A percentile compares a stretch with the other conserved stretches of the same genome.
phyloP scores from a whole-genome alignment of 2,888 invertebrate genomes.

The Tipula lateralis region DNA sequence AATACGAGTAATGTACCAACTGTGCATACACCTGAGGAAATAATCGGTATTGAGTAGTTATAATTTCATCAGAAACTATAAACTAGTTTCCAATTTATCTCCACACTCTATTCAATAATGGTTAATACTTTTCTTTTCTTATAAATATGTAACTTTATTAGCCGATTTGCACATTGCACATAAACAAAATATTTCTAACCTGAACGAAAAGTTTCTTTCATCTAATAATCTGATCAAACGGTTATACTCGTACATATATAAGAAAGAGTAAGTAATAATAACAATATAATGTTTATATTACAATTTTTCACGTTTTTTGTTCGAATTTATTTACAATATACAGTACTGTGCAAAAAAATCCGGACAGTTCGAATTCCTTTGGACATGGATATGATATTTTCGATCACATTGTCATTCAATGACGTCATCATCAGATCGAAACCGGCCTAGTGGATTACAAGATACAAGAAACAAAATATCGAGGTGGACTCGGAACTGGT shows the following conservation, averaged over 20 bases:
- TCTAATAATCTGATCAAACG: neutral
- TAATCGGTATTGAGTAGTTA: neutral
- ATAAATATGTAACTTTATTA: neutral
- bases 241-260: neutral
- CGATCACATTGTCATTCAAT: no score
- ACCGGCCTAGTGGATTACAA: no score
- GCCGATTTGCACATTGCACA: neutral
- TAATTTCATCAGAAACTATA: neutral
- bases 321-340: no score
- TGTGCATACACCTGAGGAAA: neutral
- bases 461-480: no score
- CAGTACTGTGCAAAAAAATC: no score
- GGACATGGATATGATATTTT: no score
- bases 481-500: no score
- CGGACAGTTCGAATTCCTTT: no score
- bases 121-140: neutral
- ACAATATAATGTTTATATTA: neutral
- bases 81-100: constrained; percentile 1
- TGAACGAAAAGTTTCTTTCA: neutral
- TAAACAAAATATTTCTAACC: neutral
- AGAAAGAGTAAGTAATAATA: neutral
- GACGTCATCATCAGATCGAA: no score
- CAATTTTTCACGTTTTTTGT: neutral
- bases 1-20: neutral
- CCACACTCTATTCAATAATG: neutral